These are phyloP conservation scores for Thalpophila matura DNA, from an alignment of 2,888 invertebrate species.

Conservation along the genomic window DNA sequence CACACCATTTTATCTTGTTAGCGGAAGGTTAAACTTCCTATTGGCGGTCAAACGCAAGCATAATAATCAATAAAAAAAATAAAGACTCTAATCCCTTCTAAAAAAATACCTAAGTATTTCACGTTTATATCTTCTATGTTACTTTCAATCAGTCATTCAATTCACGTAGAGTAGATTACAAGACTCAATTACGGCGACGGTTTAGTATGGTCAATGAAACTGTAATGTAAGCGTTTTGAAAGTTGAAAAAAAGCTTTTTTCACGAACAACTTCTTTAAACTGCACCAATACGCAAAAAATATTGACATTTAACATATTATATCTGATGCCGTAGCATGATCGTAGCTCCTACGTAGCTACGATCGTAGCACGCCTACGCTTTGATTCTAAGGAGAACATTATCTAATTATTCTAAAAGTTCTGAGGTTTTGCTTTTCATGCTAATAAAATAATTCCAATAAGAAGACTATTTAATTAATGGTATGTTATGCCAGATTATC, in stretches of 20 bases:
- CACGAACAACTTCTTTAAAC: not conserved
- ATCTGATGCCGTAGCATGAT: slow-evolving; percentile 13
- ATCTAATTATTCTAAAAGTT: slow-evolving; percentile 10
- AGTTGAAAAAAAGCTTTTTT: not conserved
- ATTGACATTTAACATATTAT: slow-evolving; percentile 8
- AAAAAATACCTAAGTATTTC: too few relatives aligned
- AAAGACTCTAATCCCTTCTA: too few relatives aligned
- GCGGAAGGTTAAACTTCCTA: too few relatives aligned
- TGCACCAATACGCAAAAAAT: slow-evolving; percentile 16
- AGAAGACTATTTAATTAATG: slow-evolving; percentile 8
- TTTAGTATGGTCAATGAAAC: slow-evolving; percentile 41
- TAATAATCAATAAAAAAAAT: too few relatives aligned
- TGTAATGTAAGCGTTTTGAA: slow-evolving; percentile 15
- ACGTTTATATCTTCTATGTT: too few relatives aligned
- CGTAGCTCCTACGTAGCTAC: slow-evolving; percentile 38
- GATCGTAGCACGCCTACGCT: slow-evolving; percentile 37
- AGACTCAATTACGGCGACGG: slow-evolving; percentile 1
- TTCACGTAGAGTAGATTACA: not conserved
- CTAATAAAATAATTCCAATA: not conserved
- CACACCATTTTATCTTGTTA: too few relatives aligned
- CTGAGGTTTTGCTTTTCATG: slow-evolving; percentile 1
- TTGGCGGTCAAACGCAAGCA: too few relatives aligned
- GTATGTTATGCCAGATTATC: slow-evolving; percentile 12
- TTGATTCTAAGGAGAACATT: slow-evolving; percentile 9
- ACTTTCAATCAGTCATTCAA: too few relatives aligned